Evolutionary conservation across 2,888 invertebrate species (phyloP).

Genomic region (Lithophane ornitopus): DNA sequence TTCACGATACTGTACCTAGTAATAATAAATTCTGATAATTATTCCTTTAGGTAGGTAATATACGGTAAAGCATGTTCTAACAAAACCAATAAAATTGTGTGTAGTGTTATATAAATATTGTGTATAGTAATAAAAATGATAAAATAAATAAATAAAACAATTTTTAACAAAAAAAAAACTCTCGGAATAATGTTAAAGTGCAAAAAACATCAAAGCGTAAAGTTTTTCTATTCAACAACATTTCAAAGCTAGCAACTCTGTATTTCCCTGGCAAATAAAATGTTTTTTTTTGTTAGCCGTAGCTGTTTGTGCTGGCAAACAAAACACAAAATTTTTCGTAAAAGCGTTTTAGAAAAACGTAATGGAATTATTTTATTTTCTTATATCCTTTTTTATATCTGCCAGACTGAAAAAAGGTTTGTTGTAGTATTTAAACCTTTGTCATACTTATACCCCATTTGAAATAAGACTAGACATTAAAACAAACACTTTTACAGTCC

Average conservation of each 20-base stretch:
- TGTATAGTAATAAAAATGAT: too few relatives aligned
- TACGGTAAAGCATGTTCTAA: neutral
- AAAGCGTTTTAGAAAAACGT: neutral
- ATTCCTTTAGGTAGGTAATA: neutral
- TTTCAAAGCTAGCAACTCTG: neutral
- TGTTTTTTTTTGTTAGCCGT: neutral
- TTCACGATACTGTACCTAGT: neutral
- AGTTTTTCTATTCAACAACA: slow-evolving; percentile 11
- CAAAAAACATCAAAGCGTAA: slow-evolving; percentile 7
- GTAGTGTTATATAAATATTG: too few relatives aligned
- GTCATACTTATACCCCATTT: too few relatives aligned
- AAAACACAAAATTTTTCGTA: neutral
- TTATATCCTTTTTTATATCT: neutral
- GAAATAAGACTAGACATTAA: too few relatives aligned
- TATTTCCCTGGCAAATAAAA: slow-evolving; percentile 2
- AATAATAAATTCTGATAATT: neutral
- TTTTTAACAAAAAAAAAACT: neutral
- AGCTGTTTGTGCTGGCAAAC: neutral
- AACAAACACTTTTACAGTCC: too few relatives aligned
- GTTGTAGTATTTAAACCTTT: neutral
- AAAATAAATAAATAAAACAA: too few relatives aligned
- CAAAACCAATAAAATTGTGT: too few relatives aligned
- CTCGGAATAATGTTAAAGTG: neutral
- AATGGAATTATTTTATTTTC: neutral
- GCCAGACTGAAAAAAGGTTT: neutral